These are phyloP conservation scores for Clarias pachynema DNA, from an alignment of 2,797 vertebrate genomes.

Conservation along the genomic window DNA sequence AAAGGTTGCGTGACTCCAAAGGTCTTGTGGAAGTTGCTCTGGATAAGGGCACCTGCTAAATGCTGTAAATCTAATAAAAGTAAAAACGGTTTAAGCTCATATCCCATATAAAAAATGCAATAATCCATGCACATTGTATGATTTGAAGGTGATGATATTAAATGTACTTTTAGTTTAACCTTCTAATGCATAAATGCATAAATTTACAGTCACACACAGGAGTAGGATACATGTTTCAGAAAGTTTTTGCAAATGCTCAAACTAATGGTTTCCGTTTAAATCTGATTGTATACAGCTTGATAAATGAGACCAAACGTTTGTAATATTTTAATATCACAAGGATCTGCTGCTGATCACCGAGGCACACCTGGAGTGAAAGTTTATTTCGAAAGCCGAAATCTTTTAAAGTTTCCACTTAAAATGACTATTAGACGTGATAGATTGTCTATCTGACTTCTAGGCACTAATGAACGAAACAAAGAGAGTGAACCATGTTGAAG, in stretches of 20 bases:
- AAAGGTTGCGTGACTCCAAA: too few relatives aligned
- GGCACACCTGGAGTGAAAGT: background rate
- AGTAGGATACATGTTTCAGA: background rate
- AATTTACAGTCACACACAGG: background rate
- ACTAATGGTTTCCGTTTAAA: background rate
- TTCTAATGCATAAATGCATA: background rate
- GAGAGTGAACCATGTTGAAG: constrained; percentile 5
- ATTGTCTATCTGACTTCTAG: constrained; percentile 12
- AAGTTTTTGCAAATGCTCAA: background rate
- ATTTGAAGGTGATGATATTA: background rate
- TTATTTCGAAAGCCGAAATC: background rate
- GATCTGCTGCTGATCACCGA: background rate
- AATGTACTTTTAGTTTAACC: background rate
- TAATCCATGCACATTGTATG: background rate
- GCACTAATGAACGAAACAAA: constrained; percentile 18
- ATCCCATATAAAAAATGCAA: background rate
- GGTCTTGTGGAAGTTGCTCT: too few relatives aligned
- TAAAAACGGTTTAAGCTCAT: background rate
- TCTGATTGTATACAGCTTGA: background rate
- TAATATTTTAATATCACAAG: background rate
- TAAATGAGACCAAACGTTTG: background rate
- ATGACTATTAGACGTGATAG: background rate
- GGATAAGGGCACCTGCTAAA: background rate
- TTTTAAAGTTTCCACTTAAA: background rate
- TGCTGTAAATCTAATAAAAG: background rate